Percentiles rank a stretch among this genome's conserved stretches.
phyloP scores from a whole-genome alignment of 1,140 invertebrate species.

The Calliopsis andreniformis region DNA sequence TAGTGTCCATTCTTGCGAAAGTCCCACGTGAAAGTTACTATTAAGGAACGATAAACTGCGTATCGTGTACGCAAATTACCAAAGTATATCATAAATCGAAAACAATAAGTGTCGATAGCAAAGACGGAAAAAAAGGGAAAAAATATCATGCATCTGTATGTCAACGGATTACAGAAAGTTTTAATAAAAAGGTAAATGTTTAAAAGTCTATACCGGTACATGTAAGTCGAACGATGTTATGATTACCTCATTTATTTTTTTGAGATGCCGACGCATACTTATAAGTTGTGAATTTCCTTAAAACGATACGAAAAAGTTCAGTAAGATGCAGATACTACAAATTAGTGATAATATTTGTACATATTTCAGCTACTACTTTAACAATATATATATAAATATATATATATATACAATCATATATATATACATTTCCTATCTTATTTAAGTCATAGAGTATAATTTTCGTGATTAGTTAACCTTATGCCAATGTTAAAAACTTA shows the following conservation, averaged over 20 bases:
- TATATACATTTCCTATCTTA: constrained; percentile 49
- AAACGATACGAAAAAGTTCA: constrained; percentile 36
- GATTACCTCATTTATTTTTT: constrained; percentile 63
- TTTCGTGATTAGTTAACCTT: constrained; percentile 51
- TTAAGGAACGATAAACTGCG: constrained; percentile 67
- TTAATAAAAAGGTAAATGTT: constrained; percentile 66
- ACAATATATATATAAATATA: constrained; percentile 57
- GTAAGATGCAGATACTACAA: constrained; percentile 51
- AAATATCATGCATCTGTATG: constrained; percentile 70
- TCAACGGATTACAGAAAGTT: constrained; percentile 72
- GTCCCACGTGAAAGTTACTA: constrained; percentile 66
- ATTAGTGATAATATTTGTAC: constrained; percentile 65
- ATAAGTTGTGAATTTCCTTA: constrained; percentile 47
- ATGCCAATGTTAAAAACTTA: constrained; percentile 51
- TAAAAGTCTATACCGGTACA: constrained; percentile 52
- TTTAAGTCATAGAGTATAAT: constrained; percentile 52
- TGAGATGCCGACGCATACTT: constrained; percentile 48
- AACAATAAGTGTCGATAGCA: constrained; percentile 62
- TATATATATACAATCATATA: constrained; percentile 42
- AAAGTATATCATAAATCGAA: constrained; percentile 69
- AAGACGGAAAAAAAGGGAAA: constrained; percentile 7
- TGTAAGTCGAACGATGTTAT: constrained; percentile 54
- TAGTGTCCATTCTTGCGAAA: constrained; percentile 62
- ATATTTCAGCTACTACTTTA: constrained; percentile 62
- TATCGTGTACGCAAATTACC: constrained; percentile 67